Conservation (phyloP, 92 coral and sea anemone genomes). For the Parazoanthus swiftii region DNA sequence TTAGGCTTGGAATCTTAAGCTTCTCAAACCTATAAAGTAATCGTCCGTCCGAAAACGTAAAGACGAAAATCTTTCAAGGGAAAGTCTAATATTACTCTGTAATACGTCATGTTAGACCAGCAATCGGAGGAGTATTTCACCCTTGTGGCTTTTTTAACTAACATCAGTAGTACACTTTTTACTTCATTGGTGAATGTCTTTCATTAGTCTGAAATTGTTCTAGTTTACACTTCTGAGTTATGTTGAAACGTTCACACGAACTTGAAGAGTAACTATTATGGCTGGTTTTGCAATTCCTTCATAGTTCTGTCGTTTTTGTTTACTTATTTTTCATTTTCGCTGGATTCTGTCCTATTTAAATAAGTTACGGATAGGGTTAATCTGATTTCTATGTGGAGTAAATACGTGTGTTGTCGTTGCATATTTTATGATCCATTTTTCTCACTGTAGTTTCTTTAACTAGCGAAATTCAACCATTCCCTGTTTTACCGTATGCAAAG, state of each 20-base stretch:
- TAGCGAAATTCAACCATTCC: too few species aligned
- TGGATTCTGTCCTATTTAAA: not conserved
- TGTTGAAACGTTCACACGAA: not conserved
- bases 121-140: not conserved
- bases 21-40: conserved; percentile 68
- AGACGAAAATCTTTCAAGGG: not conserved
- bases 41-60: not conserved
- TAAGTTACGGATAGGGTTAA: too few species aligned
- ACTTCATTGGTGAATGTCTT: too few species aligned
- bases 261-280: not conserved
- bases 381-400: too few species aligned
- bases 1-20: conserved; percentile 77
- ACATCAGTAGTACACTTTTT: too few species aligned
- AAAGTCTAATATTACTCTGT: not conserved
- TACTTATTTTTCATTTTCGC: too few species aligned
- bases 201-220: not conserved
- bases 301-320: not conserved
- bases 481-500: too few species aligned
- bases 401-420: too few species aligned
- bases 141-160: not conserved
- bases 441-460: too few species aligned
- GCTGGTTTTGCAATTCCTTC: not conserved
- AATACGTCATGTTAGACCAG: too few species aligned
- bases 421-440: too few species aligned
- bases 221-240: not conserved